phyloP scores from a whole-genome alignment of 2,113 vertebrate genomes.

The Stictonetta naevosa region DNA sequence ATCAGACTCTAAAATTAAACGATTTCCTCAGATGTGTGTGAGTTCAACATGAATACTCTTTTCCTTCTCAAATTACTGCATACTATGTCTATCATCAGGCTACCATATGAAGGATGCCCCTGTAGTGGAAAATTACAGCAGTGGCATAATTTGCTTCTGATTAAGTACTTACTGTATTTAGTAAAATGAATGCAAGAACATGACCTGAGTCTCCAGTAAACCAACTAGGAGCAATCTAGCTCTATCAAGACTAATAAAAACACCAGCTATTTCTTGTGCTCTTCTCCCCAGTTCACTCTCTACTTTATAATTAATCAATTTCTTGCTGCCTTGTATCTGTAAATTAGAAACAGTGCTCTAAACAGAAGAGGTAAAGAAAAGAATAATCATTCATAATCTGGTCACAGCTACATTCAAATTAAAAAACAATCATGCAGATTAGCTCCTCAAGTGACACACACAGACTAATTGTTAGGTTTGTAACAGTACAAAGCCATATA shows the following conservation, averaged over 20 bases:
- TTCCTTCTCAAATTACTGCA: neutral
- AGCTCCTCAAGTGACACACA: neutral
- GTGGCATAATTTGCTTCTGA: neutral
- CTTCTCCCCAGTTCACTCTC: neutral
- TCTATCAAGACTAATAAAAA: neutral
- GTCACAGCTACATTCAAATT: conserved; percentile 12
- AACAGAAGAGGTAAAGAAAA: neutral
- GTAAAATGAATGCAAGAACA: neutral
- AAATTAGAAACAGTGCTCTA: neutral
- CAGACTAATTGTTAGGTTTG: neutral
- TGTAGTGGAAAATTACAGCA: neutral
- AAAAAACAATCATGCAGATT: neutral
- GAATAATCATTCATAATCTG: neutral
- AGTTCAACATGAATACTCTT: neutral
- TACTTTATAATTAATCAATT: neutral
- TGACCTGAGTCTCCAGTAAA: neutral
- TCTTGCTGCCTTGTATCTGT: neutral
- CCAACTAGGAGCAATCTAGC: neutral
- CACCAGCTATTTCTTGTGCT: neutral
- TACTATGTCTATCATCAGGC: neutral
- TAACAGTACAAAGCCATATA: neutral
- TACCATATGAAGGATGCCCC: neutral
- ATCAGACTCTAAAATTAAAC: neutral
- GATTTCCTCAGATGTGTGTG: neutral
- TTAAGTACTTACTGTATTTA: neutral